Evolutionary conservation across 2,113 vertebrate species (phyloP), one percentile per base, ranked within the genome.

Genomic region (Apodemus speciosus): DNA sequence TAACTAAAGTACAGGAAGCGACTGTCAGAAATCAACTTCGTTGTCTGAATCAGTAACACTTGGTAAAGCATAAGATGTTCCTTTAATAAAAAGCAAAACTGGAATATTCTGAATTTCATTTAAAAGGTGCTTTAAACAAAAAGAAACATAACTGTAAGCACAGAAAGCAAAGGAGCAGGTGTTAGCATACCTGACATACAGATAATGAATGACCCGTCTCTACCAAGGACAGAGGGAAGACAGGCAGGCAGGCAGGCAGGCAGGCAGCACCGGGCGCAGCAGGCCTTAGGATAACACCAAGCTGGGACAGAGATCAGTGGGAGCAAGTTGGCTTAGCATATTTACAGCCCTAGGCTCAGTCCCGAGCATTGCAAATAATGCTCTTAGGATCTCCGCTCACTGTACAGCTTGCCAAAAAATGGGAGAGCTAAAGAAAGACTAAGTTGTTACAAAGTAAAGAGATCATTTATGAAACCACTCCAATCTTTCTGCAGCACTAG

Each of bases 61-160:
- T 73, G 20, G 40, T 72, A 91, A 73, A 87, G 69, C 51, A 68
- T 32, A 40, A 60, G 16, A 91, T 88, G 15, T 32, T 49, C 85
- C 16, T 64, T 79, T 68, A 85, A 88, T 73, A 72, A 7, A 79
- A 90, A 92, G 89, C 16, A 14, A 72, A 86, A 86, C 60, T 64
- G 4, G 20, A 72, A 79, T 88, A 88, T 75, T 88, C 64, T 90
- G 46, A 89, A 84, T 79, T 88, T 90, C 49, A 79, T 35, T n/a
- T 38, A 86, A 88, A 83, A 6, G 30, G 10, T 51, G 21, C 90
- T 92, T 92, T 51, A 20, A 71, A 20, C 32, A 69, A n/a, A 69
- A 15, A n/a, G 15, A 69, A n/a, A 15, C 0, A 1, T 38, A 71
- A n/a, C 18, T 71, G 18, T 71, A n/a, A 20, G 20, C 18, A 69